Evolutionary conservation across 2,113 vertebrate genomes (phyloP).

Genomic region (Anhinga rufa): DNA sequence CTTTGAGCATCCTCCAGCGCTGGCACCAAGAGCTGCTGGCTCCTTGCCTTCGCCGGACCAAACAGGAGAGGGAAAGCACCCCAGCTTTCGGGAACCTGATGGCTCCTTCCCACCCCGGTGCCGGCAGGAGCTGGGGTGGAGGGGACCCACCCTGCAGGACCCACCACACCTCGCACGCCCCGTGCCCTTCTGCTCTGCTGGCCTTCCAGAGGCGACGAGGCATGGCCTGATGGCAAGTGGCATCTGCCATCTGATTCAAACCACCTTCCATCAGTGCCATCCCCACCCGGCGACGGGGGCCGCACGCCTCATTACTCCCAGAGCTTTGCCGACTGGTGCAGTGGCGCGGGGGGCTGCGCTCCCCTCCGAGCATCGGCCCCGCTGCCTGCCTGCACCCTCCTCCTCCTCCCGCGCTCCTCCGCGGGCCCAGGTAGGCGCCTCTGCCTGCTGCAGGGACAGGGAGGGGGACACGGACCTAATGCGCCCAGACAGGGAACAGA

Average conservation of each 20-base stretch:
- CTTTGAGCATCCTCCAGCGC: not conserved
- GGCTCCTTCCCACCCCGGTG: rapidly evolving
- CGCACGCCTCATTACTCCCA: slow-evolving; percentile 53
- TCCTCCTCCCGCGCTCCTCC: not conserved
- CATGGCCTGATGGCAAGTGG: slow-evolving; percentile 73
- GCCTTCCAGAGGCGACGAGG: slow-evolving; percentile 60
- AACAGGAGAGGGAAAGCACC: rapidly evolving
- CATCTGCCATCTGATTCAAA: slow-evolving; percentile 76
- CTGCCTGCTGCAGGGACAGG: not conserved
- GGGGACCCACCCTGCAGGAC: not conserved
- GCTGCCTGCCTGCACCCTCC: not conserved
- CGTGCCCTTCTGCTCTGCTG: slow-evolving; percentile 68
- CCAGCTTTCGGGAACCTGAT: not conserved
- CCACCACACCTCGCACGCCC: not conserved
- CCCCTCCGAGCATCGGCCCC: not conserved
- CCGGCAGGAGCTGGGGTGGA: not conserved
- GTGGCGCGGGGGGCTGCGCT: not conserved
- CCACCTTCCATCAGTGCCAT: slow-evolving; percentile 71
- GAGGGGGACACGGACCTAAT: not conserved
- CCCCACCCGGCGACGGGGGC: slow-evolving; percentile 23
- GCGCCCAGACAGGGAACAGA: slow-evolving; percentile 32
- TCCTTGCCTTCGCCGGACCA: not conserved
- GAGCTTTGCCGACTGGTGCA: not conserved
- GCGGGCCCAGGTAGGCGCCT: not conserved
- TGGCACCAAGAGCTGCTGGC: not conserved